Base-by-base conservation (phyloP, 1,140 invertebrate genomes). In the Drosophila novamexicana region DNA sequence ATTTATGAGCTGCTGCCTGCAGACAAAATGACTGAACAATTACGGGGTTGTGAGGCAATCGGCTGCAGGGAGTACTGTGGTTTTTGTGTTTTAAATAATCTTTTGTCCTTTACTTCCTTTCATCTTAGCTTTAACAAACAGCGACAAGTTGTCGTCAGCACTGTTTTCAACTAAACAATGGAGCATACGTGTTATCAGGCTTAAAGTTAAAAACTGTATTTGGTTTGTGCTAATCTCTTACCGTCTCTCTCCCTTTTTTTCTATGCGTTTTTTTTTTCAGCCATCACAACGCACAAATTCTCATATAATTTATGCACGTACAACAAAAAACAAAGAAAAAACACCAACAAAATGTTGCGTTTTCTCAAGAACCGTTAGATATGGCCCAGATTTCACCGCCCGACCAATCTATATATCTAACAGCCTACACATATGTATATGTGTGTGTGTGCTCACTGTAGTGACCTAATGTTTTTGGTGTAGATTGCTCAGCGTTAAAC, bases 341-440 rank as follows among this genome's bases (percentile, higher is more conserved):
- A 29, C 6, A 40, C 1, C 10, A 54, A 40, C 44, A 80, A 88
- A 89, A 88, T 88, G 84, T 69, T 84, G 70, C 84, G 84, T 54
- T 88, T 88, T 68, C 84, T 88, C 56, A 89, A 88, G 67, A 88
- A 84, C 53, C 84, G 80, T 61, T 89, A 88, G 84, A 64, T 47
- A 62, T 57, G 52, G 49, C 29, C 16, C 39, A 44, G 71, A 57
- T 62, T 67, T 68, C 68, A 58, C 36, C 49, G 47, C 63, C 79
- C 79, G 69, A 75, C 74, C 75, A 67, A 69, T 86, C 61, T 66
- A 64, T 47, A 53, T 68, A 64, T 54, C 47, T 63, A 73, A 58
- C 57, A 64, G 67, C 52, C 53, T 56, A 52, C 39, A 57, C 71
- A 44, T 63, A 45, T 80, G 61, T 56, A 44, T 76, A 52, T 75